A percentile compares a stretch with the other conserved stretches of the same genome.
phyloP scores from a whole-genome alignment of 2,797 vertebrate species.

The Gadopsis marmoratus region DNA sequence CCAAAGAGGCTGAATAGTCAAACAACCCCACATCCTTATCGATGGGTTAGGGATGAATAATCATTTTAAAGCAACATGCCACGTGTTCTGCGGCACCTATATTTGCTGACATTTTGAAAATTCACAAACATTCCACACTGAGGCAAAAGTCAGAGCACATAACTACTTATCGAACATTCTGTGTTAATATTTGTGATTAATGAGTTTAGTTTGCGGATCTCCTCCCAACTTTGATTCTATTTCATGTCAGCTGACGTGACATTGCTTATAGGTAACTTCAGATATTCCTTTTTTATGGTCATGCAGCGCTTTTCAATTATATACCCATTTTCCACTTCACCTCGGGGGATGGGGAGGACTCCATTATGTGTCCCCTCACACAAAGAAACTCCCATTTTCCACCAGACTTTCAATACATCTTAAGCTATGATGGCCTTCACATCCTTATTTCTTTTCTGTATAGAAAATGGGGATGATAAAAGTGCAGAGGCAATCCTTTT shows the following conservation, averaged over 20 bases:
- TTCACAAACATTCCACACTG: neutral
- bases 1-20: neutral
- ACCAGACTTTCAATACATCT: slow-evolving; percentile 71
- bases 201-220: slow-evolving; percentile 27
- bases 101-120: neutral
- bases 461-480: slow-evolving; percentile 79
- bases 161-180: neutral
- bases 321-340: slow-evolving; percentile 67
- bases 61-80: neutral
- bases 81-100: neutral
- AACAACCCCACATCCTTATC: neutral
- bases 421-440: slow-evolving; percentile 71
- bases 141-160: neutral
- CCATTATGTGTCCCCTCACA: slow-evolving; percentile 72
- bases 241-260: slow-evolving; percentile 24
- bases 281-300: slow-evolving; percentile 44
- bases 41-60: neutral
- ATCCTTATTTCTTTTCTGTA: slow-evolving; percentile 73
- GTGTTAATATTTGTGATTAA: slow-evolving; percentile 18
- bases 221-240: slow-evolving; percentile 15
- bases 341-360: slow-evolving; percentile 54
- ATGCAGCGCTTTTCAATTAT: slow-evolving; percentile 72
- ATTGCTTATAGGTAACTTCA: slow-evolving; percentile 41
- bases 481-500: slow-evolving; percentile 77
- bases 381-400: slow-evolving; percentile 74